A percentile compares a stretch with the other conserved stretches of the same genome.
phyloP scores from a whole-genome alignment of 2,888 invertebrate genomes.

The Oscheius sp. region DNA sequence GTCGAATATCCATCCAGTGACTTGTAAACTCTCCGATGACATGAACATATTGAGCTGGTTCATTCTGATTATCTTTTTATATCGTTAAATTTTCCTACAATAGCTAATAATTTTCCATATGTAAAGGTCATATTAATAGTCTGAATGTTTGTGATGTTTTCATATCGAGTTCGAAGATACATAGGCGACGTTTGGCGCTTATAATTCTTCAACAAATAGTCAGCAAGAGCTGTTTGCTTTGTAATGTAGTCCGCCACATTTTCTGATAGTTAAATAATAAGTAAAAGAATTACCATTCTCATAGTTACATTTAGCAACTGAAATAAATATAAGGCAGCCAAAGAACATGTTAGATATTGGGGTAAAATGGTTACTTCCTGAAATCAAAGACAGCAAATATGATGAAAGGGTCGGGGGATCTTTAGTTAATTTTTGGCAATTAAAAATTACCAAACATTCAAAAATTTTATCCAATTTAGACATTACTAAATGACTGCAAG shows the following conservation, averaged over 20 bases:
- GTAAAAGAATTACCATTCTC: neutral
- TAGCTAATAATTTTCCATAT: neutral
- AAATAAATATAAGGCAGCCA: too few species aligned
- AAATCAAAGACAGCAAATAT: too few species aligned
- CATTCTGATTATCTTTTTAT: neutral
- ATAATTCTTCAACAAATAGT: constrained; percentile 2
- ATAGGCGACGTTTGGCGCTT: neutral
- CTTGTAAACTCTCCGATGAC: neutral
- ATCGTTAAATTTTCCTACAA: neutral
- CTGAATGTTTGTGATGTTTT: neutral
- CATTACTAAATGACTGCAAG: too few species aligned
- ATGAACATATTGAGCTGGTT: constrained; percentile 2
- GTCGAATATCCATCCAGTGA: constrained; percentile 12
- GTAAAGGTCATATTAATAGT: constrained; percentile 4
- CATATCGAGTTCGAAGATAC: constrained; percentile 7
- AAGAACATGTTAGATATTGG: too few species aligned
- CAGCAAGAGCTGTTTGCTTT: constrained; percentile 10
- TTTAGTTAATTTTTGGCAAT: too few species aligned
- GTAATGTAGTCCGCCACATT: neutral
- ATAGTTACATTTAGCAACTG: too few species aligned
- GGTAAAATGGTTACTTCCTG: too few species aligned
- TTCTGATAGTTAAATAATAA: neutral
- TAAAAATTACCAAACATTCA: too few species aligned
- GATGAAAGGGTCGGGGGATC: too few species aligned
- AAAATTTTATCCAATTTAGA: too few species aligned